Evolutionary conservation across 2,797 vertebrate genomes (phyloP), one percentile per base, ranked within the genome.

Genomic region (Anguilla obscura): DNA sequence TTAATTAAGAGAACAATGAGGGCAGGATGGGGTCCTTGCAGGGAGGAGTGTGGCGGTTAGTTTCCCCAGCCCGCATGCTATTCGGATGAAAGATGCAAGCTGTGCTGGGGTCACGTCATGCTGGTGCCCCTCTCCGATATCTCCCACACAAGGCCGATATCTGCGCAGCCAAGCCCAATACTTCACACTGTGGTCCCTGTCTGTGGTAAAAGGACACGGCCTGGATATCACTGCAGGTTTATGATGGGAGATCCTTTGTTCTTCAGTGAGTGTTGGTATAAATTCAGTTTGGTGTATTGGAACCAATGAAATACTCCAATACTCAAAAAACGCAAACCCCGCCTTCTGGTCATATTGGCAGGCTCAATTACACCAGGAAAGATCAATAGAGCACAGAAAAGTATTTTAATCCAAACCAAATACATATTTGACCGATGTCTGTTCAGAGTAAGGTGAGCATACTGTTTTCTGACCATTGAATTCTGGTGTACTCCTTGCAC

Each of bases 1-100:
- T 90, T 86, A 91, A 86, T 91, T 89, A 91, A 88, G 87, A 86
- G 33, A 86, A 89, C 89, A 88, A 87, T 69, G 56, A 84, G 76
- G 27, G 79, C 40, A 30, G 56, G 50, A 14, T 69, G 56, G 79
- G 7, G 12, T 84, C 48, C 48, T 85, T 56, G 87, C 82, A 36
- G 45, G 45, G 69, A 58, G 63, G 60, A 24, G 85, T 45, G 56
- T n/a, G 85, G n/a, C 56, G 24, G 40, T 48, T 33, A 21, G 33
- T 76, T 30, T 16, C 3, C 36, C 16, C 84, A 60, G 63, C 66
- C 83, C 14, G 45, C 18, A 9, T 74, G 45, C 21, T 18, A 45
- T n/a, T 40, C 45, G 0, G 58, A n/a, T 4, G 8, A 27, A 18
- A 45, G 86, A 10, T 24, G 36, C 86, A 60, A 21, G 24, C 86